phyloP scores from a whole-genome alignment of 2,888 invertebrate genomes.

The Plusia festucae region DNA sequence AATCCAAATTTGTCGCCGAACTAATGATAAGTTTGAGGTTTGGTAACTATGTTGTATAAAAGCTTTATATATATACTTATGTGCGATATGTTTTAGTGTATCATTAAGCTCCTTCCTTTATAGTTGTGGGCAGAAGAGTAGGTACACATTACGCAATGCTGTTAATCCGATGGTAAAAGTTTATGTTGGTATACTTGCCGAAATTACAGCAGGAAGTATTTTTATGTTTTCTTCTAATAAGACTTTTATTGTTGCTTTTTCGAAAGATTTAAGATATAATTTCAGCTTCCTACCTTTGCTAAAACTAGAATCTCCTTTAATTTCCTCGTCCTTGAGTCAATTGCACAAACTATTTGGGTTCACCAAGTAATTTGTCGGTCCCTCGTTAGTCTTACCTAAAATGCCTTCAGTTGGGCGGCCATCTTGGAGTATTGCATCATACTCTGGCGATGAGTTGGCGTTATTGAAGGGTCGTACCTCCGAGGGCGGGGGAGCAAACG shows the following conservation, averaged over 20 bases:
- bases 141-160: constrained; percentile 4
- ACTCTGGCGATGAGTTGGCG: constrained; percentile 52
- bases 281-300: neutral
- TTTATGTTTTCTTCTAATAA: neutral
- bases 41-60: neutral
- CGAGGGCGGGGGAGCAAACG: constrained; percentile 25
- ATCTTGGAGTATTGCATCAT: constrained; percentile 61
- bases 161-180: neutral
- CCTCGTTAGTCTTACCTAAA: constrained; percentile 44
- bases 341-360: constrained; percentile 33
- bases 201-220: neutral
- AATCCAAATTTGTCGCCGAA: neutral
- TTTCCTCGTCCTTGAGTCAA: constrained; percentile 14
- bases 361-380: constrained; percentile 17
- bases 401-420: constrained; percentile 37
- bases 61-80: neutral
- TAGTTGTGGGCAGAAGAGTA: neutral
- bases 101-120: neutral
- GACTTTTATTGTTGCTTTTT: neutral
- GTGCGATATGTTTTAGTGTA: neutral
- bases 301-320: neutral
- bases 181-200: neutral
- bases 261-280: neutral
- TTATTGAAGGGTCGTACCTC: constrained; percentile 52
- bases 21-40: neutral